Percentiles rank a stretch among this genome's conserved stretches.
phyloP scores from a whole-genome alignment of 2,888 invertebrate species.

The Eulithis testata region DNA sequence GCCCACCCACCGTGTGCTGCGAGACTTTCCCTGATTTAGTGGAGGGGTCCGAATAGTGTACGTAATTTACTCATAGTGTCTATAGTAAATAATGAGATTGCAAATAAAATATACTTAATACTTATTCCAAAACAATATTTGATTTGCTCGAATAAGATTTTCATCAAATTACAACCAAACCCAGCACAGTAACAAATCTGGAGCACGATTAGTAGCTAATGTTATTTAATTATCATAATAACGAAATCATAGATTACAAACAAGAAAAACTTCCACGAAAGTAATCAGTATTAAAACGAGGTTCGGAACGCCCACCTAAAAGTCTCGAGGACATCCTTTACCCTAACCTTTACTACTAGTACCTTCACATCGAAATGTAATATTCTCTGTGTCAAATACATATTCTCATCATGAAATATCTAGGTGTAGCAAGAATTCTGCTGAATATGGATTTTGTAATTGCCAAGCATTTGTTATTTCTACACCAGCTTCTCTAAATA shows the following conservation, averaged over 20 bases:
- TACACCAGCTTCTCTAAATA: constrained; percentile 15
- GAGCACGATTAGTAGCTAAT: too few relatives aligned
- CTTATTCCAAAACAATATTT: too few relatives aligned
- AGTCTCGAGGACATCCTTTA: constrained; percentile 3
- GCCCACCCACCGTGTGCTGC: constrained; percentile 45
- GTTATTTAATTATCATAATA: too few relatives aligned
- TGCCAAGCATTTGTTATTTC: constrained; percentile 32
- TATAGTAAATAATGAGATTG: too few relatives aligned
- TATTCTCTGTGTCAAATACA: not conserved
- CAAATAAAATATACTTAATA: too few relatives aligned
- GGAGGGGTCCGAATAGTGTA: constrained; percentile 17
- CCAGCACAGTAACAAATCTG: too few relatives aligned
- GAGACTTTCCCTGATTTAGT: constrained; percentile 41
- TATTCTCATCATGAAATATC: not conserved
- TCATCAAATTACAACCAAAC: too few relatives aligned
- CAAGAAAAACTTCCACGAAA: not conserved
- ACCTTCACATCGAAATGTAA: not conserved
- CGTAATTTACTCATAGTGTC: not conserved
- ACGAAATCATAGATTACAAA: constrained; percentile 6
- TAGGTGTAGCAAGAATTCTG: constrained; percentile 18
- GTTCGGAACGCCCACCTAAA: constrained; percentile 3
- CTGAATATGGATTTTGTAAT: constrained; percentile 30
- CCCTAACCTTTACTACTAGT: not conserved
- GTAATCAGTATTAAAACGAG: constrained; percentile 9
- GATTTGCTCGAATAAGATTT: too few relatives aligned